Base-by-base conservation (phyloP, 2,797 vertebrate species). In the Psittacula derbiana region DNA sequence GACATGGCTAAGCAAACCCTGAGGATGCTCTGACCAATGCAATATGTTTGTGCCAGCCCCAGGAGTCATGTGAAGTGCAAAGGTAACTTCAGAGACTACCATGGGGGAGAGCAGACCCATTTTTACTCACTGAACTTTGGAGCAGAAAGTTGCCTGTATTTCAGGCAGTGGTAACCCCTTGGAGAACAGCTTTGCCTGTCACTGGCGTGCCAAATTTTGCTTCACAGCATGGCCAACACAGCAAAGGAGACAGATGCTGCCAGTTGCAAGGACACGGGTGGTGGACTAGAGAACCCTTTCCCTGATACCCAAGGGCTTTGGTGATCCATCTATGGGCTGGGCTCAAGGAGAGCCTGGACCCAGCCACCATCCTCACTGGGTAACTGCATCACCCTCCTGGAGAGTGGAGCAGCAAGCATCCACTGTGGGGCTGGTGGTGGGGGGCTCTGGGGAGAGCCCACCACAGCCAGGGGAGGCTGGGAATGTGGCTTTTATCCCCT, bases 121-220 rank as follows among this genome's bases (percentile, higher is more conserved):
- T 71, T 78, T 66, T 53, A 24, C 46, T 76, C 2, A 2, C 47
- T 66, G 64, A 79, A 19, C 31, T 78, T 70, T 84, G 50, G 36
- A 79, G 40, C 12, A 81, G 58, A 69, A 80, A 61, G 20, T 18
- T 80, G 47, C 25, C 49, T 67, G 8, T 67, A 31, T 75, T 80
- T 91, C 38, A 71, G 52, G 16, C 3, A 2, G 9, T 2, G 3
- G 8, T 38, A 80, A 36, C 33, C 16, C 4, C 31, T 52, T 84
- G 46, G 43, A 62, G 25, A 84, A 61, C 27, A 86, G 30, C 19
- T 18, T 90, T 67, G 12, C 31, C 36, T 3, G 2, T n/a, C 33
- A 66, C 7, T 0, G 0, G 15, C 0, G 0, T 66, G 18, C 10
- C 28, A 31, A 40, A n/a, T 52, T 85, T 65, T 4, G 1, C n/a